A percentile compares a stretch with the other conserved stretches of the same genome.
Conservation (phyloP, 37 sponge, comb jelly and placozoan species). For the Bolinopsis microptera region DNA sequence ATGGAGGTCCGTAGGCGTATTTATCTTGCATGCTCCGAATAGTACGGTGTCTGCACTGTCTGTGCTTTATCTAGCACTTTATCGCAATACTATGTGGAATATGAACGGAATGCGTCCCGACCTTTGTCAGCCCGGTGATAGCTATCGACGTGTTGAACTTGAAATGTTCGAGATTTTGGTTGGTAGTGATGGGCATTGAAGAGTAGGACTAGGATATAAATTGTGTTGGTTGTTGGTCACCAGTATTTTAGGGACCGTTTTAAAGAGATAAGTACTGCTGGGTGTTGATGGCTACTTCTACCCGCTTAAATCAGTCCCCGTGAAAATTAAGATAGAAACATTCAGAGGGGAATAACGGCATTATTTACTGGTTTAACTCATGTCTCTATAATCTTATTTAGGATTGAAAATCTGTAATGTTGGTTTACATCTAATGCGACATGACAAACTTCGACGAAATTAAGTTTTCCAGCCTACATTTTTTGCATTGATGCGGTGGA, state of each 20-base stretch:
- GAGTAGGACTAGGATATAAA: too few species aligned
- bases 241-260: too few species aligned
- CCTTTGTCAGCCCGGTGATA: not conserved
- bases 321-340: too few species aligned
- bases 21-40: not conserved
- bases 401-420: not conserved
- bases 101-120: not conserved
- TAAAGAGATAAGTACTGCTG: too few species aligned
- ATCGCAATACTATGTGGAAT: not conserved
- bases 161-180: too few species aligned
- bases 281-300: too few species aligned
- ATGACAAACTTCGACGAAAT: not conserved
- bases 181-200: too few species aligned
- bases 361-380: not conserved
- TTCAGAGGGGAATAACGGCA: not conserved
- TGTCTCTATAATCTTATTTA: not conserved
- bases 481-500: too few species aligned
- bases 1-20: not conserved
- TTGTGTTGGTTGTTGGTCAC: too few species aligned
- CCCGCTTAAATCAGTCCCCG: too few species aligned
- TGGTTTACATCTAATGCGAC: not conserved
- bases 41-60: not conserved
- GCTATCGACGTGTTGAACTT: not conserved
- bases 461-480: too few species aligned
- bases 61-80: not conserved